Percentiles rank a stretch among this genome's conserved stretches.
phyloP scores from a whole-genome alignment of 2,113 vertebrate species.

The Apteryx mantelli region DNA sequence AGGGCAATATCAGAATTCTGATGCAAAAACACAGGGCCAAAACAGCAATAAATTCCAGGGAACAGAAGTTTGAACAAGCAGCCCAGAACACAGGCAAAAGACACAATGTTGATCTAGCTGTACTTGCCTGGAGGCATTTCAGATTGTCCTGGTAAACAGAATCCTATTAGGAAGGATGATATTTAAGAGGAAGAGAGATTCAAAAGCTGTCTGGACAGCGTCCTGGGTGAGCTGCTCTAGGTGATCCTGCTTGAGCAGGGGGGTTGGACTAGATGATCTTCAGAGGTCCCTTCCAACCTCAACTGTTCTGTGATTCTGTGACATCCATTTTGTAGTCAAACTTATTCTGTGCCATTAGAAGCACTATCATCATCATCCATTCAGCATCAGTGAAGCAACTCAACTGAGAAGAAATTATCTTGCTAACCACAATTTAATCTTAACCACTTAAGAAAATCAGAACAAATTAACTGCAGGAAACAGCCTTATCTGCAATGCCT shows the following conservation, averaged over 20 bases:
- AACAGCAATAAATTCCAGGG: not conserved
- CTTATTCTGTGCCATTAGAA: not conserved
- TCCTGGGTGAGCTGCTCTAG: not conserved
- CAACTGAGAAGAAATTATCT: not conserved
- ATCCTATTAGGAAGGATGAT: no score
- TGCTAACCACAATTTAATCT: not conserved
- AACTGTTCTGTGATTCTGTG: not conserved
- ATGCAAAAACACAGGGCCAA: not conserved
- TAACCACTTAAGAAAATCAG: not conserved
- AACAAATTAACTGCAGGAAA: not conserved
- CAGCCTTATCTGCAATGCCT: not conserved
- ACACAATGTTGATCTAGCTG: not conserved
- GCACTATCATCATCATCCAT: not conserved
- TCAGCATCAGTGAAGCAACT: not conserved
- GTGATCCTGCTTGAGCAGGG: no score
- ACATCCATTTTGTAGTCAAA: not conserved
- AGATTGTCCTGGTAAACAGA: no score
- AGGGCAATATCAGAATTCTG: not conserved
- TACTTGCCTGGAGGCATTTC: not conserved
- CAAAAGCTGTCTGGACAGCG: not conserved
- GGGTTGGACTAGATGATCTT: not conserved
- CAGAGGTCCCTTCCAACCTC: not conserved
- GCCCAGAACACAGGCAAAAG: not conserved
- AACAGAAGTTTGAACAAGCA: not conserved
- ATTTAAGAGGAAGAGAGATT: not conserved